A percentile compares a stretch with the other conserved stretches of the same genome.
phyloP scores from a whole-genome alignment of 2,797 vertebrate species.

The Picus viridis region DNA sequence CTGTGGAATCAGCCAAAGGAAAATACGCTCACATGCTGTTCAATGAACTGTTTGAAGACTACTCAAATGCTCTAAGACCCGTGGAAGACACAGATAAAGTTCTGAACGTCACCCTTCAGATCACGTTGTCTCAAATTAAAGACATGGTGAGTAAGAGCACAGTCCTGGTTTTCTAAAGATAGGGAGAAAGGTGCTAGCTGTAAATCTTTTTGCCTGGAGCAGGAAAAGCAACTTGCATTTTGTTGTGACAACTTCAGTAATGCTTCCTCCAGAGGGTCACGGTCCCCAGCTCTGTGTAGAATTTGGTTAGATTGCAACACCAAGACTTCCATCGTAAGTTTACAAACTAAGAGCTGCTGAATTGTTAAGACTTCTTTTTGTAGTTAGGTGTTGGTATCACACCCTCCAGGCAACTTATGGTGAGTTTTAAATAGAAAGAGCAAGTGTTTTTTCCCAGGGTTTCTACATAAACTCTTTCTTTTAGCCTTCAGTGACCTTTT shows the following conservation, averaged over 20 bases:
- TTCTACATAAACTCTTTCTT: background rate
- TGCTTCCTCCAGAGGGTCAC: background rate
- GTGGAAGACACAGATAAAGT: constrained; percentile 95
- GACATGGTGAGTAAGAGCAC: constrained; percentile 88
- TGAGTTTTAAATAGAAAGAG: background rate
- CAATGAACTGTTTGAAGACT: constrained; percentile 90
- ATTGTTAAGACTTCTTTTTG: background rate
- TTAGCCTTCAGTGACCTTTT: background rate
- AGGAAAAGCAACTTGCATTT: background rate
- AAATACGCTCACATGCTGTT: constrained; percentile 93
- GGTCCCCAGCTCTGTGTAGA: background rate
- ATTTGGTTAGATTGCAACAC: background rate
- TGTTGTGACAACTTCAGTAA: background rate
- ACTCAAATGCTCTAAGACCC: constrained; percentile 91
- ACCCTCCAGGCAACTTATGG: background rate
- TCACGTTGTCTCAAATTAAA: constrained; percentile 97
- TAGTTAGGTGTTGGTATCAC: background rate
- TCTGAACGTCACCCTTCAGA: constrained; percentile 94
- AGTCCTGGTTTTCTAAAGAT: background rate
- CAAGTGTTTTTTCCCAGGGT: background rate
- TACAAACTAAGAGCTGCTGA: background rate
- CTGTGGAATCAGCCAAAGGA: constrained; percentile 87
- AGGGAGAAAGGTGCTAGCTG: background rate
- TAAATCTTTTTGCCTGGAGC: background rate
- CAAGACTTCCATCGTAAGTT: background rate